These are phyloP conservation scores for Drosophila burlai DNA, from an alignment of 1,140 invertebrate genomes.

Conservation along the genomic window DNA sequence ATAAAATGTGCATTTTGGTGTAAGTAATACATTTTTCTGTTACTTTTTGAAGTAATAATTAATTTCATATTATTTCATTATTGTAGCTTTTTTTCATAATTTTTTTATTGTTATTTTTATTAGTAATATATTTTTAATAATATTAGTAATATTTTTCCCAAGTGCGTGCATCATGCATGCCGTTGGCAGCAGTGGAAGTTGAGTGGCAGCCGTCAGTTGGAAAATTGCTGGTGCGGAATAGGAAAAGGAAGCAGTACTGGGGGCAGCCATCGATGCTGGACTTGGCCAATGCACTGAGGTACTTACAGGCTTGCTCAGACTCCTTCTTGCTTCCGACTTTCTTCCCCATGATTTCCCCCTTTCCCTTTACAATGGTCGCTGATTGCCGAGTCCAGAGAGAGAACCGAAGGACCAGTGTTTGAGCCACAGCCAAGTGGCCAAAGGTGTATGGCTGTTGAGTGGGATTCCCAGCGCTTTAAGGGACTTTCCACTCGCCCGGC, in stretches of 20 bases:
- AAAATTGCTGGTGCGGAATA: constrained; percentile 25
- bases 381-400: constrained; percentile 58
- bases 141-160: not conserved
- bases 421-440: constrained; percentile 25
- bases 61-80: not conserved
- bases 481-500: constrained; percentile 6
- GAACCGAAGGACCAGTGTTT: constrained; percentile 7
- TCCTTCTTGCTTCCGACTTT: constrained; percentile 16
- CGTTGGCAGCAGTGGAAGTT: constrained; percentile 47
- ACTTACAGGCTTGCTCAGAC: constrained; percentile 39
- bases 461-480: constrained; percentile 24
- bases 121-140: too few species aligned
- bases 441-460: constrained; percentile 34
- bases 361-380: constrained; percentile 61
- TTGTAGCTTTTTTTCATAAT: not conserved
- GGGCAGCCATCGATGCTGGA: constrained; percentile 54
- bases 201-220: constrained; percentile 55
- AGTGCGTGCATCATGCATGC: constrained; percentile 67
- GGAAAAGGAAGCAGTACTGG: constrained; percentile 4
- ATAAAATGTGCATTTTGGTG: not conserved
- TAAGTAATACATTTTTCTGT: not conserved
- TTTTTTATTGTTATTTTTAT: not conserved
- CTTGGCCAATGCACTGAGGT: constrained; percentile 54
- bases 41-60: accelerated
- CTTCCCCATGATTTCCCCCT: constrained; percentile 1